phyloP scores from a whole-genome alignment of 2,888 invertebrate species.

The Steinernema carpocapsae region DNA sequence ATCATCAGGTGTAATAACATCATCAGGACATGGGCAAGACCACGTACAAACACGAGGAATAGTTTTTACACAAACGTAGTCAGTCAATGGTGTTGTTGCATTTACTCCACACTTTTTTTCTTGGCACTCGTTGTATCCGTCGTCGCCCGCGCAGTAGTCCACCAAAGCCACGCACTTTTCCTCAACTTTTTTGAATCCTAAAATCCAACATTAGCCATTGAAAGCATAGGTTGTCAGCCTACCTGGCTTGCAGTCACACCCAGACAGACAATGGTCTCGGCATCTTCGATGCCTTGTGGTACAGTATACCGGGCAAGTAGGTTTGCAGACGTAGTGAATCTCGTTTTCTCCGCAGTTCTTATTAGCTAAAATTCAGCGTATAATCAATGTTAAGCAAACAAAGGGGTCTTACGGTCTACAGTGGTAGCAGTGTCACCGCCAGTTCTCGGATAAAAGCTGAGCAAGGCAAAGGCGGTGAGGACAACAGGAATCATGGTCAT shows the following conservation, averaged over 20 bases:
- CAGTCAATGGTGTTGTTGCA: neutral
- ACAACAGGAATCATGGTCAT: too few species aligned
- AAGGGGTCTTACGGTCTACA: too few species aligned
- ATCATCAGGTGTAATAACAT: neutral
- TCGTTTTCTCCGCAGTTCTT: neutral
- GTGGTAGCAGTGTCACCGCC: too few species aligned
- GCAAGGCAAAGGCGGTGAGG: too few species aligned
- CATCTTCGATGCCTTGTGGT: neutral
- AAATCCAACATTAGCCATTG: neutral
- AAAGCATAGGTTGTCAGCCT: neutral
- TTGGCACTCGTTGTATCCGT: neutral
- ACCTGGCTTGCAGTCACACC: constrained; percentile 3
- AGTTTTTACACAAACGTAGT: neutral
- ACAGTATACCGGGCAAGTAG: constrained; percentile 1
- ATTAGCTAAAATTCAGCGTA: too few species aligned
- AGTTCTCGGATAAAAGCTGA: too few species aligned
- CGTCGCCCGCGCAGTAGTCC: neutral
- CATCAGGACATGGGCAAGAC: neutral
- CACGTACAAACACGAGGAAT: neutral
- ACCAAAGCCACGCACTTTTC: neutral
- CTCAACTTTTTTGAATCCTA: neutral
- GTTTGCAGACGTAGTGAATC: neutral
- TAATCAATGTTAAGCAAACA: too few species aligned
- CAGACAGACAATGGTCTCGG: neutral
- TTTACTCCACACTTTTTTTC: neutral